A percentile compares a stretch with the other conserved stretches of the same genome.
Evolutionary conservation across 2,797 vertebrate genomes (phyloP).

Genomic region (Enteromius radiatus): DNA sequence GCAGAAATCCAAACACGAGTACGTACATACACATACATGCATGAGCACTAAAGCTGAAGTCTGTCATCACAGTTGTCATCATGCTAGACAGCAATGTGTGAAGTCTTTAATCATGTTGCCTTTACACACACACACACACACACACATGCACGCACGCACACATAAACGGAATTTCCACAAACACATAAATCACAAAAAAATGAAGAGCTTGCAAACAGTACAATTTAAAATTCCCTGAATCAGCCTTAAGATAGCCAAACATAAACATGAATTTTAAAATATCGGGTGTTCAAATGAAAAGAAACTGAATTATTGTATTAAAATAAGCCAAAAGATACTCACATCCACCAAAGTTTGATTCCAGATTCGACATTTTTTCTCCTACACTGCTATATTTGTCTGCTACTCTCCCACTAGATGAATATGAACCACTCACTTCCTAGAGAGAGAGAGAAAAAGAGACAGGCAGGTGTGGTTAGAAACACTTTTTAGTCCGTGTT

Average conservation of each 20-base stretch:
- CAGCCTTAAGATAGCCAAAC: neutral
- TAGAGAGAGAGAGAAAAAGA: slow-evolving; percentile 39
- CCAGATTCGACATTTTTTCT: slow-evolving; percentile 46
- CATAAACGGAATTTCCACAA: neutral
- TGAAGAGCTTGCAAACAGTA: neutral
- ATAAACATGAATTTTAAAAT: neutral
- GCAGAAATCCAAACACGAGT: slow-evolving; percentile 9
- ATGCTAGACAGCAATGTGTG: slow-evolving; percentile 48
- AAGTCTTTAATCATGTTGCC: slow-evolving; percentile 52
- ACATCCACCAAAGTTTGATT: slow-evolving; percentile 46
- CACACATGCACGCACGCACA: neutral
- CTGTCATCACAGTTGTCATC: slow-evolving; percentile 55
- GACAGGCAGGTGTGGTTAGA: slow-evolving; percentile 40
- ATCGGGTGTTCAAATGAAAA: neutral
- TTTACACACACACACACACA: slow-evolving; percentile 18
- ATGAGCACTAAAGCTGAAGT: slow-evolving; percentile 13
- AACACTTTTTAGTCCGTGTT: slow-evolving; percentile 16
- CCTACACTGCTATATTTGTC: slow-evolving; percentile 36
- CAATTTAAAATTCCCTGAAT: neutral
- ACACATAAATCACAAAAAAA: neutral
- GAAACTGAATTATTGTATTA: neutral
- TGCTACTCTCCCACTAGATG: slow-evolving; percentile 2
- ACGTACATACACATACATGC: slow-evolving; percentile 4
- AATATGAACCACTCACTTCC: slow-evolving; percentile 51
- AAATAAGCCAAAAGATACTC: slow-evolving; percentile 43